Conservation (phyloP, 2,113 vertebrate genomes). For the Albula glossodonta region DNA sequence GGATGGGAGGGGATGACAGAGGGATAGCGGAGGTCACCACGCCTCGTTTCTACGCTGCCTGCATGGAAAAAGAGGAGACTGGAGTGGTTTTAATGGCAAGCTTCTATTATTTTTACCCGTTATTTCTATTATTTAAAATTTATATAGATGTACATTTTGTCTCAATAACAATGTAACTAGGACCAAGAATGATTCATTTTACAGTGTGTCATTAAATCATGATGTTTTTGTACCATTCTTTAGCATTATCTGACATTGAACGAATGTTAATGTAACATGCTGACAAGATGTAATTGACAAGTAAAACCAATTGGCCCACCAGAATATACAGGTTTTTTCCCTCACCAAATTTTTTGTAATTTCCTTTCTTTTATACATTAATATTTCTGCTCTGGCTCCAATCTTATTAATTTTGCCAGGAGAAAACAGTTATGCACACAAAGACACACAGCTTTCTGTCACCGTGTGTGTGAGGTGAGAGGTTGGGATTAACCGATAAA, state of each 20-base stretch:
- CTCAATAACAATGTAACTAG: background rate
- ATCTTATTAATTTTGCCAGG: no score
- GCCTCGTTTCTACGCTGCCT: slow-evolving; percentile 5
- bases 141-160: background rate
- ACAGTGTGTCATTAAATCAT: background rate
- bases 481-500: slow-evolving; percentile 48
- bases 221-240: background rate
- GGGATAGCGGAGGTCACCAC: slow-evolving; percentile 5
- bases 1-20: slow-evolving; percentile 6
- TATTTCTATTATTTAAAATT: background rate
- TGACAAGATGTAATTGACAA: background rate
- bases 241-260: background rate
- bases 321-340: no score
- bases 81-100: background rate
- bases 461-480: background rate
- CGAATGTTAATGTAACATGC: background rate
- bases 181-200: background rate
- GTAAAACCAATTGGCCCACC: background rate
- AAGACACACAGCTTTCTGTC: background rate
- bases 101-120: background rate
- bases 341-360: no score
- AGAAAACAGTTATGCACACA: no score
- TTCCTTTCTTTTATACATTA: no score
- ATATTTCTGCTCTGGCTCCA: no score
- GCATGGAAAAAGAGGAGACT: background rate